Base-by-base conservation (phyloP, 2,113 vertebrate species). In the Conger conger region DNA sequence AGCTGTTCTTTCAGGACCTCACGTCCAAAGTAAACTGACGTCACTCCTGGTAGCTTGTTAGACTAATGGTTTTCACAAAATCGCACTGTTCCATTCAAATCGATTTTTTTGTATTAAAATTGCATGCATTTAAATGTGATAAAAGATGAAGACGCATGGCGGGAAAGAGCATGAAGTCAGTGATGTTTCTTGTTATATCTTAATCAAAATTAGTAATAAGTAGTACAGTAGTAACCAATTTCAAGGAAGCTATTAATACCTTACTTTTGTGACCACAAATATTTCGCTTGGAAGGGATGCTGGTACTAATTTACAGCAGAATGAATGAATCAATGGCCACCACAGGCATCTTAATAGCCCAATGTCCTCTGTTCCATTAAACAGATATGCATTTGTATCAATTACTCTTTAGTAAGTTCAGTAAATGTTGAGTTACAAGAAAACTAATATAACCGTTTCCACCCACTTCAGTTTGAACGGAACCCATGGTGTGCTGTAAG, bases 1-100 rank as follows among this genome's bases (percentile, higher is more conserved):
- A 79, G 84, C 81, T 87, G 83, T 87, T 76, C 81, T 16, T 85
- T 87, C 81, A 87, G 81, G 40, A 80, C 84, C 86, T 76, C 33
- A 18, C 20, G 38, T 18, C 83, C 68, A 80, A 27, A 40, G 18
- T 80, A 1, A 50, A 30, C 37, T 36, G 20, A 79, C 33, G 20
- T 84, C 45, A 79, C 77, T 23, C 20, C 0, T 80, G 6, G 60
- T 42, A 37, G 16, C 18, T 13, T 30, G 40, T 79, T 36, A 15
- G 35, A 60, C 18, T 63, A 63, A 63, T 63, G 57, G 57, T 63
- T 63, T 40, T 40, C 17, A 38, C 77, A 78, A 83, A 77, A 50
- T 13, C 40, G 78, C 45, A 57, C 45, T 45, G 42, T n/a, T 83
- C 73, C 37, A 33, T 37, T 13, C 15, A 50, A 50, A 50, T 9